Base-by-base conservation (phyloP, 2,113 vertebrate species). In the Ivindomyrus marchei region DNA sequence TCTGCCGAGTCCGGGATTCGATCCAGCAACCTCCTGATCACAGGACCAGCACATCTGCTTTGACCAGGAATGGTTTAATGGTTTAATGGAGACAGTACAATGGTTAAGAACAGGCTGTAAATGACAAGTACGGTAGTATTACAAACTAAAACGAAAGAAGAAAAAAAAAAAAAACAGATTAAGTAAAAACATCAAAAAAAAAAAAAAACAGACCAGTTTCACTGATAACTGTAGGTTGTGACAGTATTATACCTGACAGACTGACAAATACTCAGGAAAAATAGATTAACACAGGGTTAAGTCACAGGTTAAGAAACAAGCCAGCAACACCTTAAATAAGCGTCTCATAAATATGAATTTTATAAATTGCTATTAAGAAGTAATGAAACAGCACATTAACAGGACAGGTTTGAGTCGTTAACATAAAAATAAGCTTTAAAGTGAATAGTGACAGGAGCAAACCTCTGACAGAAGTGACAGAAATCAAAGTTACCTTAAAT, bases 21-120 rank as follows among this genome's bases (percentile, higher is more conserved):
- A 66, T 66, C 62, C 24, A 27, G 9, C 62, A 10, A 66, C 62
- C 62, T 70, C 13, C 27, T 1, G 3, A 31, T 31, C n/a, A 70
- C 62, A 27, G n/a, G 62, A 11, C 10, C 62, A 31, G 27, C 10
- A 3, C n/a, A 27, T 36, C 49, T 83, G 49, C 24, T 90, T 93
- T 93, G 91, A 92, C 36, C 94, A 94, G 92, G 95, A 96, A 95
- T 91, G 89, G 83, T 96, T 94, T 96, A 96, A 95, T 91, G 89
- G 83, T 96, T 94, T 96, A 96, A 94, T 96, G 91, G 92, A 94
- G 90, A 94, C 87, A 45, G 47, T 88, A 83, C 66, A 88, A 52
- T n/a, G 52, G 62, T 4, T 87, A 84, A 46, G 56, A 27, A 49
- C 45, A 46, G 74, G 31, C 5, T 58, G 36, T 50, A n/a, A 85